Conservation (phyloP, 2,797 vertebrate genomes). For the Merluccius polli region DNA sequence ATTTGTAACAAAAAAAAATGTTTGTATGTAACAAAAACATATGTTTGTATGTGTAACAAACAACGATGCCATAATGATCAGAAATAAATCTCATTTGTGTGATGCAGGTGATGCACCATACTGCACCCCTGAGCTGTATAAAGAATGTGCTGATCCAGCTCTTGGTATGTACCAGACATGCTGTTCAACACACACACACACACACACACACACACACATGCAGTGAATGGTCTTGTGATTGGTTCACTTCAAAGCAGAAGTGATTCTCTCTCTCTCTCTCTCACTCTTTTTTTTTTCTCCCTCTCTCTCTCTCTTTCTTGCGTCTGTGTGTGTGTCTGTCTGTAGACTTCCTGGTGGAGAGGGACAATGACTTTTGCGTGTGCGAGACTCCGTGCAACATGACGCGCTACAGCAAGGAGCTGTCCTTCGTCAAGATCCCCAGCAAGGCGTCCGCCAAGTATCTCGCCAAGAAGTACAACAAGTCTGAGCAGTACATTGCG, state of each 20-base stretch:
- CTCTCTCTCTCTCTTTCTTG: not conserved
- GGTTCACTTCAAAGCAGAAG: not conserved
- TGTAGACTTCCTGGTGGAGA: constrained; percentile 94
- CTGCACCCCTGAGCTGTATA: constrained; percentile 96
- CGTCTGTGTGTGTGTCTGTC: constrained; percentile 21
- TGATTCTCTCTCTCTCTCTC: constrained; percentile 3
- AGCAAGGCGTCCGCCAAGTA: constrained; percentile 98
- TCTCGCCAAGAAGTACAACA: constrained; percentile 98
- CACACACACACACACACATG: constrained; percentile 2
- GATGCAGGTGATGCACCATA: constrained; percentile 89
- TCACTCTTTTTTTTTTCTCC: not conserved
- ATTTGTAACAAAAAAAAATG: no score
- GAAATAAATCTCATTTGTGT: not conserved
- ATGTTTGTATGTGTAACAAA: not conserved
- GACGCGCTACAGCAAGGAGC: constrained; percentile 94
- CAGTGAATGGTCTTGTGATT: not conserved
- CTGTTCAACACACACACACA: constrained; percentile 16
- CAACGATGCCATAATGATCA: not conserved
- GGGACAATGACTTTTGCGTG: constrained; percentile 92
- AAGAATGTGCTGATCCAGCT: constrained; percentile 96
- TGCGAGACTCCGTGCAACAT: constrained; percentile 98
- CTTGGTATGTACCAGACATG: constrained; percentile 78
- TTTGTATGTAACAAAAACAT: not conserved
- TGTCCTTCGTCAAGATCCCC: constrained; percentile 98
- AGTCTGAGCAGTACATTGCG: constrained; percentile 97